Base-by-base conservation (phyloP, 1,140 invertebrate species). In the Heliconius himera region DNA sequence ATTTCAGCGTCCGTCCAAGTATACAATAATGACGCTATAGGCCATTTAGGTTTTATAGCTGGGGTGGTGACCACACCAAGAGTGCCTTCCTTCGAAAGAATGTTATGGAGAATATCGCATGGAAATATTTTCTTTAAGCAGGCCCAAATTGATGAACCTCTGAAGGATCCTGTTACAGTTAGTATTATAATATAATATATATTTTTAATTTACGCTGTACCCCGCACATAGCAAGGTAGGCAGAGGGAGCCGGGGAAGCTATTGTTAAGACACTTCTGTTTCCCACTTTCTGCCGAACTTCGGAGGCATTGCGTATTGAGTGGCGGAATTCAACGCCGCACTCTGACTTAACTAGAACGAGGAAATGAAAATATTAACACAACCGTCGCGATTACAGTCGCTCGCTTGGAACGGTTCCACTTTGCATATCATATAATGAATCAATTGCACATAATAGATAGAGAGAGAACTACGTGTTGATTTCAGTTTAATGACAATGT, bases 131-230 rank as follows among this genome's bases (percentile, higher is more conserved):
- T 99, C 90, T 95, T 99, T 26, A 96, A 97, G 76, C 97, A 98
- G 87, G 96, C 97, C 1, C 97, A 97, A 85, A 96, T 98, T 77
- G 97, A 97, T 38, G 95, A 96, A 78, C 96, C 97, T 0, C 87
- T 99, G 4, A 97, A 98, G 90, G 98, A 99, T 94, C 98, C 98
- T 8, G 95, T 96, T 13, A 98, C 98, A 76, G 98, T 98, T 95
- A 95, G 95, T 81, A 51, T 41, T 9, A 22, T 56, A 22, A 20
- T n/a, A 20, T n/a, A 36, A 6, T 5, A 18, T 60, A 26, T 26
- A 26, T 60, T 60, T 60, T 60, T 22, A 2, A 8, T 60, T 22
- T 22, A 60, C 3, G 9, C n/a, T 60, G 41, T 16, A 60, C 4
- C 20, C 20, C 1, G 20, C 18, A 54, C 20, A 54, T n/a, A 2